A percentile compares a stretch with the other conserved stretches of the same genome.
These are phyloP conservation scores for Myotis yumanensis DNA, from an alignment of 2,113 vertebrate genomes.

Conservation along the genomic window DNA sequence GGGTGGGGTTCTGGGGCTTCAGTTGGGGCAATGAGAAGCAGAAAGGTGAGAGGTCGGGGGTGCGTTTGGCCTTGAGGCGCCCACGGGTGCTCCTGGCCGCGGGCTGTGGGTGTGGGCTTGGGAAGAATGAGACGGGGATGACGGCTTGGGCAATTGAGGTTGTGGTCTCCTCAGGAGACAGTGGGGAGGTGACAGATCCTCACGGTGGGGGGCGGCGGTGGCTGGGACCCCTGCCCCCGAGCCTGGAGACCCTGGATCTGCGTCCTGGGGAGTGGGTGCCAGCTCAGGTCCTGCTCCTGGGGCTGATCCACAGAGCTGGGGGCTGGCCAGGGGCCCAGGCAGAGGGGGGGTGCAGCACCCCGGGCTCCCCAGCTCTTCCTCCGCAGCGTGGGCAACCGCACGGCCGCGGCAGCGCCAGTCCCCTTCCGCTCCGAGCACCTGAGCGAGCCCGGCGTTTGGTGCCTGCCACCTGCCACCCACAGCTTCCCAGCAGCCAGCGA, in stretches of 20 bases:
- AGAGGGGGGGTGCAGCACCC: not conserved
- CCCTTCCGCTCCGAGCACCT: not conserved
- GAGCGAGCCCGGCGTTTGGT: not conserved
- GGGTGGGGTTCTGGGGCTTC: not conserved
- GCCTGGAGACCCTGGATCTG: not conserved
- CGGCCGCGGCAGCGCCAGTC: not conserved
- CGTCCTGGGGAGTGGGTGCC: not conserved
- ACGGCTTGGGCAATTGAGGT: not conserved
- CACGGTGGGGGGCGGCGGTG: too few relatives aligned
- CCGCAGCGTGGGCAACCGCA: not conserved
- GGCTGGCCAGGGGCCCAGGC: not conserved
- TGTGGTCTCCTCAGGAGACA: not conserved
- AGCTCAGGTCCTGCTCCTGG: not conserved
- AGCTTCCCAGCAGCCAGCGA: conserved; percentile 31
- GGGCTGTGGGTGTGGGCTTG: not conserved
- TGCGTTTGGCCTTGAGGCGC: not conserved
- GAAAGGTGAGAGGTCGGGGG: not conserved
- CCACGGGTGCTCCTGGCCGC: not conserved
- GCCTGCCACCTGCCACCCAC: conserved; percentile 23
- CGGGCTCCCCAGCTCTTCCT: not conserved
- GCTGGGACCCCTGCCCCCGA: too few relatives aligned
- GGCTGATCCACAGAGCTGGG: not conserved
- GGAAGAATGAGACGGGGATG: not conserved
- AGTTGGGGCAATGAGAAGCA: not conserved
- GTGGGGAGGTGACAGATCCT: not conserved